Evolutionary conservation across 2,113 vertebrate species (phyloP), one percentile per base, ranked within the genome.

Genomic region (Paramormyrops kingsleyae): DNA sequence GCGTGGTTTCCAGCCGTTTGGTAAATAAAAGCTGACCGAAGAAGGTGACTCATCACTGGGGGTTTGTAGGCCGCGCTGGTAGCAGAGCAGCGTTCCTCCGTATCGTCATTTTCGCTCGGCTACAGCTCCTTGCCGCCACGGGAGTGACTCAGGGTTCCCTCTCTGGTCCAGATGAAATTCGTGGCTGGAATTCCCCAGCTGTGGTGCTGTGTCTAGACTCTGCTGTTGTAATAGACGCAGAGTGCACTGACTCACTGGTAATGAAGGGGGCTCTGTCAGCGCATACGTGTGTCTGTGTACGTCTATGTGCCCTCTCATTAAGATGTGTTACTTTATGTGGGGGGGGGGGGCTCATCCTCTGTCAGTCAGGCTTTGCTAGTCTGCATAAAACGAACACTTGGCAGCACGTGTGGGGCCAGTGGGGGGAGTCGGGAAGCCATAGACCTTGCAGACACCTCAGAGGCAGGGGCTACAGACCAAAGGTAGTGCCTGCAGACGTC

Each of bases 101-200:
- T 35, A 24, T 46, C 17, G 42, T 21, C 77, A 27, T 1, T 27
- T 0, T 6, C 77, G 19, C 10, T 46, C 39, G 12, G 53, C 87
- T 42, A 44, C 13, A 56, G 83, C 92, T 52, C 91, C 92, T 35
- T 44, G 9, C 35, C 35, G 6, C 74, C 13, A 4, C 2, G 35
- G 74, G 13, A 6, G 13, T 80, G 74, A 80, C 74, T 80, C 74
- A 42, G 31, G 70, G 74, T 42, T 42, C 88, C 90, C 90, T 86
- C 56, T 74, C 13, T 27, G 27, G 46, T 10, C 31, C 19, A 47
- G 44, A 19, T 50, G 42, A 56, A 74, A 49, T 87, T 27, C 46
- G 49, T 27, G 17, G 59, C 59, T 87, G 90, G 90, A 91, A 89
- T 89, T 91, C 87, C 87, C 89, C 90, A 19, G 15, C 44, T 12